Conservation (phyloP, 2,797 vertebrate genomes). For the Enteromius treurensis region DNA sequence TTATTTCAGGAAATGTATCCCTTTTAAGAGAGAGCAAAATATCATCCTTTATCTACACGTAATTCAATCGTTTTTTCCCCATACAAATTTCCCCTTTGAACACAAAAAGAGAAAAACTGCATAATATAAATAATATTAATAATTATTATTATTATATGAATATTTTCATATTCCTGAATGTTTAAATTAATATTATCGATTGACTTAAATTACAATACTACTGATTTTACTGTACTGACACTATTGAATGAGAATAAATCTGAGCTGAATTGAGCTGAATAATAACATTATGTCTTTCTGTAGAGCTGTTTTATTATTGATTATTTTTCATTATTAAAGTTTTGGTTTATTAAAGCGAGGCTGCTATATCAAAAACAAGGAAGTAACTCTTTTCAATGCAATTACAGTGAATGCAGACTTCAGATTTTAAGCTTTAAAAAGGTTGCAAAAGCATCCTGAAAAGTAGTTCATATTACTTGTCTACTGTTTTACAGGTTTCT, state of each 20-base stretch:
- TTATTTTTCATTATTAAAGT: neutral
- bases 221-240: neutral
- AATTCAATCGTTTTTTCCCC: too few relatives aligned
- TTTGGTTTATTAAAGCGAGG: neutral
- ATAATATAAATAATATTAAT: neutral
- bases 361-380: neutral
- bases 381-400: neutral
- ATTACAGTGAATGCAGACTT: neutral
- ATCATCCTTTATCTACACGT: neutral
- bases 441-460: neutral
- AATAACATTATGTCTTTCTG: neutral
- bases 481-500: neutral
- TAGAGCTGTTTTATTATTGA: neutral
- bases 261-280: neutral
- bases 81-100: neutral
- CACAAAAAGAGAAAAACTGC: neutral
- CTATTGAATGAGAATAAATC: neutral
- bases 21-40: neutral
- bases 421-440: neutral
- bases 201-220: neutral
- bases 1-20: neutral
- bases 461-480: neutral
- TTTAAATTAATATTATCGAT: neutral
- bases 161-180: neutral
- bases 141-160: too few relatives aligned